These are phyloP conservation scores for Eleginops maclovinus DNA, from an alignment of 2,113 vertebrate species.

Conservation along the genomic window DNA sequence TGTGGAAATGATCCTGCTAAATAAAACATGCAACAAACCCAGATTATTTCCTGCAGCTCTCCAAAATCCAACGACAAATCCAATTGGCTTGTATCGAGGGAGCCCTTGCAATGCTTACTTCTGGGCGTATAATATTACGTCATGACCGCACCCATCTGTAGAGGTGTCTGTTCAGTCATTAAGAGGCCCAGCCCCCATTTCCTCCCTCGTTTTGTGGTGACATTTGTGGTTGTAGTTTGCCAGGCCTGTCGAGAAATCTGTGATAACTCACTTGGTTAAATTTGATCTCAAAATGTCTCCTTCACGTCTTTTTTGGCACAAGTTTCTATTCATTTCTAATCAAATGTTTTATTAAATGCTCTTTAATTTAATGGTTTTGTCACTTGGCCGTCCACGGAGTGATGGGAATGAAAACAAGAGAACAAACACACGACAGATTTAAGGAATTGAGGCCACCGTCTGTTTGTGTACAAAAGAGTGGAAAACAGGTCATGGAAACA, in stretches of 20 bases:
- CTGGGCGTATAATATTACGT: too few species aligned
- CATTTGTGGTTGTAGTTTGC: conserved; percentile 47
- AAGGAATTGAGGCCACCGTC: conserved; percentile 15
- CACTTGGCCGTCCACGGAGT: not conserved
- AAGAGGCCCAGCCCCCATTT: not conserved
- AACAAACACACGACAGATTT: not conserved
- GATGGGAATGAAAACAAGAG: conserved; percentile 16
- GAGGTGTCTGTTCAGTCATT: conserved; percentile 45
- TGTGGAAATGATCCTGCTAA: too few species aligned
- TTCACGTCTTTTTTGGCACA: not conserved
- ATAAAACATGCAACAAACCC: too few species aligned
- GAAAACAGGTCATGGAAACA: conserved; percentile 5
- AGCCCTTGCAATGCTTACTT: too few species aligned
- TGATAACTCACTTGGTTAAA: not conserved
- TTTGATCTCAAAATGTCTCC: conserved; percentile 2
- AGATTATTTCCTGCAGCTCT: too few species aligned
- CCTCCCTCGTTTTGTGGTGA: conserved; percentile 5
- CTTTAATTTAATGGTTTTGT: not conserved
- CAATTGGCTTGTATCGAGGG: too few species aligned
- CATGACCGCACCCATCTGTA: not conserved
- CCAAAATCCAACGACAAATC: too few species aligned
- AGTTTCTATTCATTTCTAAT: conserved; percentile 8
- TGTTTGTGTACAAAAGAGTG: not conserved
- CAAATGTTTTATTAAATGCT: conserved; percentile 6
- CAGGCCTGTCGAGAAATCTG: conserved; percentile 1